These are phyloP conservation scores for Motacilla alba DNA, from an alignment of 2,113 vertebrate genomes.

Conservation along the genomic window DNA sequence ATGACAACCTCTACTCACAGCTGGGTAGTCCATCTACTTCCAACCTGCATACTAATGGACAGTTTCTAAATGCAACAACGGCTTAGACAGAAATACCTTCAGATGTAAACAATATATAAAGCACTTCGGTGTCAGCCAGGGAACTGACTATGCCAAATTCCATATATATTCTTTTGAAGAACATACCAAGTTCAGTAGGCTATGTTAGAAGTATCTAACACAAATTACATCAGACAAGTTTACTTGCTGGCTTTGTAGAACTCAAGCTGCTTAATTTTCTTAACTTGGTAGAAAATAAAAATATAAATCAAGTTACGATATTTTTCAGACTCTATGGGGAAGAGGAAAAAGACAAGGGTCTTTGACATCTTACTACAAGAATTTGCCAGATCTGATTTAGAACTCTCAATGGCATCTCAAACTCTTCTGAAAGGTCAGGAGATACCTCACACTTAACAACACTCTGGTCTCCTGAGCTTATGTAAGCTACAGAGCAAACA, in stretches of 20 bases:
- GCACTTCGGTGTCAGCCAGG: not conserved
- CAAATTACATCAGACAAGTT: not conserved
- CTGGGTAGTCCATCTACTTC: not conserved
- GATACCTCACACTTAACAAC: not conserved
- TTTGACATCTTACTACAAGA: not conserved
- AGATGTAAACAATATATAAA: not conserved
- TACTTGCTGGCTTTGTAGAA: not conserved
- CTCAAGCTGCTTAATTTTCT: constrained; percentile 2
- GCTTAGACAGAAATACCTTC: not conserved
- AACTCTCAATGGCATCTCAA: not conserved
- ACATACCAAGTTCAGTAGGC: not conserved
- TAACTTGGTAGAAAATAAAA: not conserved
- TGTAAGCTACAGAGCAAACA: not conserved
- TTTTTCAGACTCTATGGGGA: not conserved
- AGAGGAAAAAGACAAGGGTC: not conserved
- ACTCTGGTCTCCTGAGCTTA: not conserved
- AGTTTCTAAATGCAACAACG: not conserved
- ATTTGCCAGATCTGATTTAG: not conserved
- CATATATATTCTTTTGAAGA: not conserved
- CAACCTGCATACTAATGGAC: not conserved
- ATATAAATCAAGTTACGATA: not conserved
- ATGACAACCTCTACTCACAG: not conserved
- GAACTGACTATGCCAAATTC: not conserved
- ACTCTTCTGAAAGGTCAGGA: not conserved
- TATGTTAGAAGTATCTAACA: not conserved